Conservation (phyloP, 1,140 invertebrate genomes). For the Rhysida immarginata region DNA sequence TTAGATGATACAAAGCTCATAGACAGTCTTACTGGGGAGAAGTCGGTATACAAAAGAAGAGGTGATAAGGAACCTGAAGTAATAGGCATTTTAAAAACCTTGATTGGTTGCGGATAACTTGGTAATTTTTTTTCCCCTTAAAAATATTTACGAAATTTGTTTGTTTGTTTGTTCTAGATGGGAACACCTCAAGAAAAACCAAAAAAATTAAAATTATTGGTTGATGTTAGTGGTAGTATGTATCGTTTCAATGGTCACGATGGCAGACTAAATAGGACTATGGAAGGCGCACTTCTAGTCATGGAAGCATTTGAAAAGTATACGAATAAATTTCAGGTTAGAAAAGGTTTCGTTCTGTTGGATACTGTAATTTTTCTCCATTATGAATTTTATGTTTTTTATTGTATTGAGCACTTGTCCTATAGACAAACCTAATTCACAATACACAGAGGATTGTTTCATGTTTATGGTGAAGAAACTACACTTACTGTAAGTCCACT, state of each 20-base stretch:
- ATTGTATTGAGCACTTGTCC: no score
- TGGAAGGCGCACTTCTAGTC: slow-evolving; percentile 81
- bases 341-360: no score
- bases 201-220: slow-evolving; percentile 71
- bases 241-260: slow-evolving; percentile 92
- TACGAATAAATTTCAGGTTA: slow-evolving; percentile 57
- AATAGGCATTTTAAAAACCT: slow-evolving; percentile 1
- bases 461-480: no score
- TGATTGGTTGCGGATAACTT: no score
- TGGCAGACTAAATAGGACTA: slow-evolving; percentile 70
- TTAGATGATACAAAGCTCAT: slow-evolving; percentile 90
- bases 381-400: no score
- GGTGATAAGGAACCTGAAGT: slow-evolving; percentile 46
- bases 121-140: no score
- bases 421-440: no score
- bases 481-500: no score
- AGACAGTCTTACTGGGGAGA: slow-evolving; percentile 84
- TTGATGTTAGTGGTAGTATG: slow-evolving; percentile 93
- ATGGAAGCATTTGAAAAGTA: slow-evolving; percentile 88
- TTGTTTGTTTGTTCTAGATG: slow-evolving; percentile 32
- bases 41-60: slow-evolving; percentile 69
- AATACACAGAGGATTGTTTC: no score
- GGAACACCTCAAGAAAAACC: slow-evolving; percentile 71
- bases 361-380: no score
- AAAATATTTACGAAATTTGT: not conserved